Evolutionary conservation across 2,797 vertebrate genomes (phyloP).

Genomic region (Ptychobarbus kaznakovi): DNA sequence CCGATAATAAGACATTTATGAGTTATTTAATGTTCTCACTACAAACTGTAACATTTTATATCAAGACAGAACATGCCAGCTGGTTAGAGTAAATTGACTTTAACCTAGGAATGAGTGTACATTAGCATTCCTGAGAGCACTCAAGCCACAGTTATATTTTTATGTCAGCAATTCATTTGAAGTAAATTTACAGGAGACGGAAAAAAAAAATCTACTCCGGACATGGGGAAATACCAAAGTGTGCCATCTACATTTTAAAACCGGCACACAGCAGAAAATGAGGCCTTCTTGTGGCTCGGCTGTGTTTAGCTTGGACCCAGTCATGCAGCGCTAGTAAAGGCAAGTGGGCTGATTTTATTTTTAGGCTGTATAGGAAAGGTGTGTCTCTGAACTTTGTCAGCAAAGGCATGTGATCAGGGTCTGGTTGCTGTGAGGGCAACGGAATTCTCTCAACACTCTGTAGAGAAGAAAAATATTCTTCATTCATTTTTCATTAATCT

Average conservation of each 20-base stretch:
- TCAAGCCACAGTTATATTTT: conserved; percentile 5
- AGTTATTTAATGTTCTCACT: not conserved
- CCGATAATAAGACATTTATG: conserved; percentile 9
- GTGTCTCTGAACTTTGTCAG: conserved; percentile 68
- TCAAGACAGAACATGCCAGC: conserved; percentile 13
- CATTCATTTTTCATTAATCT: not conserved
- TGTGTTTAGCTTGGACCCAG: conserved; percentile 61
- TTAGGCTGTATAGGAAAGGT: conserved; percentile 71
- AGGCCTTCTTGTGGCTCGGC: conserved; percentile 46
- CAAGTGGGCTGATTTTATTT: conserved; percentile 64
- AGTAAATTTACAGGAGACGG: not conserved
- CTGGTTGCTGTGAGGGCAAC: conserved; percentile 53
- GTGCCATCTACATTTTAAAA: conserved; percentile 59
- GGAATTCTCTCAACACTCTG: conserved; percentile 49
- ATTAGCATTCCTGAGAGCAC: not conserved
- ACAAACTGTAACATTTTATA: not conserved
- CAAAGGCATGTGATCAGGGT: conserved; percentile 60
- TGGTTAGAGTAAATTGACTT: not conserved
- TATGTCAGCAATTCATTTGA: conserved; percentile 27
- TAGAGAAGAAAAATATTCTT: not conserved
- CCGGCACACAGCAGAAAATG: conserved; percentile 51
- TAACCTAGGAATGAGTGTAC: not conserved
- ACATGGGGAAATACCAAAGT: conserved; percentile 45
- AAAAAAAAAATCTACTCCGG: conserved; percentile 20
- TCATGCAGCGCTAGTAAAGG: conserved; percentile 56